These are phyloP conservation scores for Cryptotermes secundus DNA, from an alignment of 1,140 invertebrate species.

Conservation along the genomic window DNA sequence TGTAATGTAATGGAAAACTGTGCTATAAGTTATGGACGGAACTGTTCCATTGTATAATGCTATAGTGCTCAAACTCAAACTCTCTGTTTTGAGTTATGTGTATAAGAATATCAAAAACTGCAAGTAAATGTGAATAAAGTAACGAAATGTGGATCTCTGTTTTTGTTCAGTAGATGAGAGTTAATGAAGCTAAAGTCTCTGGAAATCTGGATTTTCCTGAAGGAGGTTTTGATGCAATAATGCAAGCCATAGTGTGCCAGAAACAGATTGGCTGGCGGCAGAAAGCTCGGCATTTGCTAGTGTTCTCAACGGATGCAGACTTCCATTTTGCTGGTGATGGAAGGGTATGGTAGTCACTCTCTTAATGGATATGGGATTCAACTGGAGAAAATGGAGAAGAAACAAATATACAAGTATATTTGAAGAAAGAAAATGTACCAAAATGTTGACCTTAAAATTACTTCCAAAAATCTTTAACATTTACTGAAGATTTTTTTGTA, in stretches of 20 bases:
- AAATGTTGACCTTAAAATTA: no score
- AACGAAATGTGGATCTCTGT: neutral
- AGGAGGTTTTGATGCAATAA: conserved; percentile 77
- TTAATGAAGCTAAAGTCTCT: conserved; percentile 58
- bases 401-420: no score
- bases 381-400: no score
- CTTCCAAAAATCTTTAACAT: no score
- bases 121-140: neutral
- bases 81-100: neutral
- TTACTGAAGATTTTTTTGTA: no score
- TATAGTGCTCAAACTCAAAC: neutral
- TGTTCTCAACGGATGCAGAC: conserved; percentile 61
- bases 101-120: neutral
- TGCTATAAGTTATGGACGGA: no score
- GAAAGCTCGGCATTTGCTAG: conserved; percentile 59
- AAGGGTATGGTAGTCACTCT: conserved; percentile 46
- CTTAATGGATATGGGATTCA: no score
- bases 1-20: no score
- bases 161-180: conserved; percentile 29
- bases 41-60: no score
- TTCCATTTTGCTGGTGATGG: conserved; percentile 68
- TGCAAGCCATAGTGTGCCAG: conserved; percentile 68
- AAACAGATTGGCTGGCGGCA: conserved; percentile 63
- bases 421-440: no score
- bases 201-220: conserved; percentile 72